Conservation (phyloP, 1,140 invertebrate genomes). For the Macrobrachium nipponense region DNA sequence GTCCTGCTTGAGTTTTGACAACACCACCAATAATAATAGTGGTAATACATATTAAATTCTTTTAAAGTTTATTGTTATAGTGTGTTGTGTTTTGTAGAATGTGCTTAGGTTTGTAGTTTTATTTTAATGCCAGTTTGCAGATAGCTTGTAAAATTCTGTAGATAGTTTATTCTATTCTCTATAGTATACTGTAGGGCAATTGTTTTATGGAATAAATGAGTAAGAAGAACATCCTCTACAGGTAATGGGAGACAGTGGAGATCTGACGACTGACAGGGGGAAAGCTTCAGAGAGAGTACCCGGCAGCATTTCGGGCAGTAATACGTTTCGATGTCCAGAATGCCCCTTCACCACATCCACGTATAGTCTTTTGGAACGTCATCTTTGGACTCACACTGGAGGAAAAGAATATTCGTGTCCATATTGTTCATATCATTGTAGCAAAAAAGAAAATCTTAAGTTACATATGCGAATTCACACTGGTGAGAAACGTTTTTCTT, state of each 20-base stretch:
- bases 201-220: background rate
- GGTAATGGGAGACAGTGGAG: conserved; percentile 22
- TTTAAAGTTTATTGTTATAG: no score
- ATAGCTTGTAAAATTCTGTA: no score
- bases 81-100: no score
- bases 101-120: no score
- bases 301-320: no score
- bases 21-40: no score
- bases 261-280: conserved; percentile 7
- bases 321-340: conserved; percentile 13
- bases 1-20: no score
- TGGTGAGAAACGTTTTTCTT: conserved; percentile 13
- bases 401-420: conserved; percentile 45
- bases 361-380: conserved; percentile 29
- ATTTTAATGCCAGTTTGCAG: no score
- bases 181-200: no score
- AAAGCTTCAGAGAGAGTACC: conserved; percentile 14
- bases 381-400: conserved; percentile 44
- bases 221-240: conserved; percentile 35
- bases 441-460: conserved; percentile 17
- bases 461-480: conserved; percentile 6
- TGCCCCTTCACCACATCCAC: conserved; percentile 33
- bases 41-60: no score
- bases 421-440: conserved; percentile 43
- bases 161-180: no score